Percentiles rank a stretch among this genome's conserved stretches.
Conservation (phyloP, 2,113 vertebrate species). For the Catharus fuscescens region DNA sequence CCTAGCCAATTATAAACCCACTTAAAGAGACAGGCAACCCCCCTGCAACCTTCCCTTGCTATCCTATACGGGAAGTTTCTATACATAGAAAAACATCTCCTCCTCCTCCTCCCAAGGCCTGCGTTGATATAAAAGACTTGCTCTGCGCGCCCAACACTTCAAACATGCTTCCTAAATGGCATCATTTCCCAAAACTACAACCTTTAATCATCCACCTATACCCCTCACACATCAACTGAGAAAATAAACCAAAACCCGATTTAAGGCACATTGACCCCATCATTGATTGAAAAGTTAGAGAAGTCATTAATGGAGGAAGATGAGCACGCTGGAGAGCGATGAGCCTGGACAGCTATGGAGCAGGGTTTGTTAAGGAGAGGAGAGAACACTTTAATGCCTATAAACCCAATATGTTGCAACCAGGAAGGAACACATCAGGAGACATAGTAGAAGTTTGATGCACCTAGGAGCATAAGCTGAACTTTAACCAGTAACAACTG, state of each 20-base stretch:
- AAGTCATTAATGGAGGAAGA: neutral
- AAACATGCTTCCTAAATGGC: conserved; percentile 41
- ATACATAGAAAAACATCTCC: conserved; percentile 64
- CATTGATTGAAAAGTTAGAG: neutral
- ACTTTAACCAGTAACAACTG: neutral
- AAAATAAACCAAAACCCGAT: neutral
- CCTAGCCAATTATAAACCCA: conserved; percentile 77
- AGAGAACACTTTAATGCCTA: too few species aligned
- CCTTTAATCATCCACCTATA: neutral
- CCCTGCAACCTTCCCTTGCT: conserved; percentile 35
- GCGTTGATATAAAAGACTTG: conserved; percentile 15
- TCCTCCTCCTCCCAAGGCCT: conserved; percentile 23
- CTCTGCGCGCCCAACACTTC: conserved; percentile 6
- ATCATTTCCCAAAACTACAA: conserved; percentile 42
- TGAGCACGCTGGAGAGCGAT: neutral
- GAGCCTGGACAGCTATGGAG: neutral
- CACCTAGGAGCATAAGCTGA: neutral
- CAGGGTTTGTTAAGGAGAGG: neutral
- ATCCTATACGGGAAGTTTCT: conserved; percentile 68
- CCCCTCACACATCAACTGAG: neutral
- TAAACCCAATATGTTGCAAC: neutral
- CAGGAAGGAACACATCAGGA: neutral
- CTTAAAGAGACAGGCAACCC: conserved; percentile 73
- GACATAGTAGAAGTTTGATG: neutral
- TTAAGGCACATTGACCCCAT: neutral